These are phyloP conservation scores for Cantharis rustica DNA, from an alignment of 2,888 invertebrate species.

Conservation along the genomic window DNA sequence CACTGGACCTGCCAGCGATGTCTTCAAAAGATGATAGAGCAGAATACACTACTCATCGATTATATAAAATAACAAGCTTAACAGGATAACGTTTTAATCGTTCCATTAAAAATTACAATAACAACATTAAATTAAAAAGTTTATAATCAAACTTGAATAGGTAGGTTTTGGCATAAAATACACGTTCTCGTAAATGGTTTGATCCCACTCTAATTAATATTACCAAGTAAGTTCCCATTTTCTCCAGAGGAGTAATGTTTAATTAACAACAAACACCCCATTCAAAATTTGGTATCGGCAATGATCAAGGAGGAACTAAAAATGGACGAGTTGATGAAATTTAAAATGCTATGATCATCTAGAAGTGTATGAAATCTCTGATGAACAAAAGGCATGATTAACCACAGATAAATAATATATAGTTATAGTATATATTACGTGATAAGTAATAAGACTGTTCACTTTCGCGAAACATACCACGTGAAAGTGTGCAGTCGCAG, in stretches of 20 bases:
- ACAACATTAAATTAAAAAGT: conserved; percentile 55
- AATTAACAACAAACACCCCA: conserved; percentile 48
- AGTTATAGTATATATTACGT: conserved; percentile 40
- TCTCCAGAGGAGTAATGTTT: conserved; percentile 38
- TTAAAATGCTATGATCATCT: conserved; percentile 44
- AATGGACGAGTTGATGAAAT: conserved; percentile 14
- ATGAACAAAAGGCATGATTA: conserved; percentile 51
- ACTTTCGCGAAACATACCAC: conserved; percentile 41
- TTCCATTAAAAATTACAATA: conserved; percentile 56
- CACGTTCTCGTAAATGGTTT: conserved; percentile 38
- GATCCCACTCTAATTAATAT: conserved; percentile 37
- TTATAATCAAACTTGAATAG: conserved; percentile 35
- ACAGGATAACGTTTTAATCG: conserved; percentile 56
- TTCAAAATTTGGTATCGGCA: conserved; percentile 34
- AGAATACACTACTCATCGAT: conserved; percentile 32
- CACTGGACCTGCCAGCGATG: conserved; percentile 46
- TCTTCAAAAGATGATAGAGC: conserved; percentile 25
- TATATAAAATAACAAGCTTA: conserved; percentile 56
- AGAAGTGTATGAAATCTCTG: conserved; percentile 52
- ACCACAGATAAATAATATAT: conserved; percentile 44
- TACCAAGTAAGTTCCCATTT: conserved; percentile 33
- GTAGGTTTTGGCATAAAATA: conserved; percentile 48
- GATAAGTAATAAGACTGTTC: conserved; percentile 46
- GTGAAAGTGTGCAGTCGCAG: conserved; percentile 41
- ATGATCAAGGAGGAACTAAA: conserved; percentile 15